Evolutionary conservation across 2,888 invertebrate genomes (phyloP), one percentile per base, ranked within the genome.

Genomic region (Tinea trinotella): DNA sequence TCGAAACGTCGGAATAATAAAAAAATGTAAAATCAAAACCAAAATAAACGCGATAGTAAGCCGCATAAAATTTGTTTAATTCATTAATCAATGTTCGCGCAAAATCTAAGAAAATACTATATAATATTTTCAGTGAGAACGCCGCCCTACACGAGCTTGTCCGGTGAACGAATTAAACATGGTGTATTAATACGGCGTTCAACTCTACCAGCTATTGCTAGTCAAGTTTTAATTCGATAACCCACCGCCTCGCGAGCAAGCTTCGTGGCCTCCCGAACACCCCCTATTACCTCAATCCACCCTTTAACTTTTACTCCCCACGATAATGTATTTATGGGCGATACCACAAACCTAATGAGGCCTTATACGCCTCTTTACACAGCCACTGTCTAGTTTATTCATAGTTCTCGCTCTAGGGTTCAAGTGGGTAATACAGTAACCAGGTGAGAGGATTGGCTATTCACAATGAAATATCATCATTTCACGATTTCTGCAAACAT

Each of bases 151-250:
- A 48, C 48, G 67, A 76, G 71, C 76, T 76, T 76, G 81, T 76
- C 80, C 78, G 76, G 78, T 81, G 73, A 74, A 77, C 80, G 74
- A 84, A 83, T 84, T 81, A 83, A 81, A 83, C 80, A 82, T 79
- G 77, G 78, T 80, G 80, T 84, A 82, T 83, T 83, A 84, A 84
- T 84, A 84, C 80, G 75, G 74, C 80, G 81, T 82, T 83, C 80
- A 80, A 80, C 81, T 82, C 80, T 76, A 53, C 50, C n/a, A 80
- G 76, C 56, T 79, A 83, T 83, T 84, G 82, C 83, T 83, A 76
- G 84, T 84, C 78, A 81, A 80, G 81, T 81, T 82, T 80, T 81
- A 81, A 80, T 82, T 80, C 77, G 81, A 82, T 81, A 80, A 80
- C 77, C 80, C 75, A 66, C 72, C 73, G 64, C 68, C 66, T 56